Evolutionary conservation across 1,140 invertebrate species (phyloP).

Genomic region (Leptinotarsa texana): DNA sequence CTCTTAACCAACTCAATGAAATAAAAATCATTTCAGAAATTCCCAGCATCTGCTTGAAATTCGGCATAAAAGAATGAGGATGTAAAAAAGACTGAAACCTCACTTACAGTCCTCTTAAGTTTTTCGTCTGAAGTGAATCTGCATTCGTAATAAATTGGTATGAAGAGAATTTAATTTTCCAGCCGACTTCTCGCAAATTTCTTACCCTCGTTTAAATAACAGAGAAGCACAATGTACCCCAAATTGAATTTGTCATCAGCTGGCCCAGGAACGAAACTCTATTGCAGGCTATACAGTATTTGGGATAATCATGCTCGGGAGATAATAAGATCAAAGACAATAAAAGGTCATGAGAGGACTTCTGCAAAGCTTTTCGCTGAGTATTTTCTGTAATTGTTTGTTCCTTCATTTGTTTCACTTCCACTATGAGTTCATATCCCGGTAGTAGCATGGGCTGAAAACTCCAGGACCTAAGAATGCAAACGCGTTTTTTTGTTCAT

Average conservation of each 20-base stretch:
- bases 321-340: too few relatives aligned
- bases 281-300: not conserved
- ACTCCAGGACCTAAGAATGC: too few relatives aligned
- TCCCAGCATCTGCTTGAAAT: not conserved
- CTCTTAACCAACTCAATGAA: not conserved
- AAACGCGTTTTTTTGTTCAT: too few relatives aligned
- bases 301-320: too few relatives aligned
- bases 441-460: too few relatives aligned
- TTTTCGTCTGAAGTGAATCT: not conserved
- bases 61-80: not conserved
- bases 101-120: not conserved
- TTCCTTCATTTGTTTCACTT: too few relatives aligned
- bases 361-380: too few relatives aligned
- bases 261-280: not conserved
- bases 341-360: too few relatives aligned
- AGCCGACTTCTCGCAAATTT: not conserved
- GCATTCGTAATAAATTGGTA: slow-evolving; percentile 3
- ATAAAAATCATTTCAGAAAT: not conserved
- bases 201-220: slow-evolving; percentile 6
- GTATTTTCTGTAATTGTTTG: too few relatives aligned
- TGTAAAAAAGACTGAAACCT: not conserved
- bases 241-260: slow-evolving; percentile 6
- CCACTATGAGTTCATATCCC: too few relatives aligned
- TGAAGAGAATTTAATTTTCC: slow-evolving; percentile 6
- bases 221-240: not conserved